A percentile compares a stretch with the other conserved stretches of the same genome.
Conservation (phyloP, 2,797 vertebrate genomes). For the Eutrigla gurnardus region DNA sequence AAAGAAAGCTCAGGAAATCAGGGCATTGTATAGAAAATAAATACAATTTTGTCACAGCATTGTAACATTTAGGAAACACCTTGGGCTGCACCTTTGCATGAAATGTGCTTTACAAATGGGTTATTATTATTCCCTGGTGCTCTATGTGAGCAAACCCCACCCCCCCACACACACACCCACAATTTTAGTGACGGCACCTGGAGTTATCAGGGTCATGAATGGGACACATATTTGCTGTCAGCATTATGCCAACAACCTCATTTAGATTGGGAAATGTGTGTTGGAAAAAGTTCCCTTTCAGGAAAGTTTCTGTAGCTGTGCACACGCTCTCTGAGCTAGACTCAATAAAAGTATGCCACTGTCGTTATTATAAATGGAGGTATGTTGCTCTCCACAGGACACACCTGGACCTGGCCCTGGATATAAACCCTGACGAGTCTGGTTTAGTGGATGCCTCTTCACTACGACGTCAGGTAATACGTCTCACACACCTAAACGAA, state of each 20-base stretch:
- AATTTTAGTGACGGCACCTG: background rate
- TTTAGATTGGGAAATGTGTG: background rate
- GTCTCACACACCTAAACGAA: background rate
- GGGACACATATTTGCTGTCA: background rate
- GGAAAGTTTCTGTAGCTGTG: background rate
- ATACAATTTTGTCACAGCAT: background rate
- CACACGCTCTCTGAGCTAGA: background rate
- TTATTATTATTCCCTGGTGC: too few relatives aligned
- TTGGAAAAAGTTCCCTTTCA: background rate
- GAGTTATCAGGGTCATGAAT: background rate
- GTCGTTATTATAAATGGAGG: background rate
- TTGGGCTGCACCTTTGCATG: background rate
- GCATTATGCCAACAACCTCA: background rate
- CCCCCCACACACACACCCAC: too few relatives aligned
- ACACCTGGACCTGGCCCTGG: constrained; percentile 78
- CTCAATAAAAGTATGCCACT: background rate
- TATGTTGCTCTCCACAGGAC: constrained; percentile 58
- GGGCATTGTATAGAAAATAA: background rate
- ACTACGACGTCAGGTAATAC: constrained; percentile 91
- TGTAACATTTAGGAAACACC: background rate
- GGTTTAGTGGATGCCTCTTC: constrained; percentile 91
- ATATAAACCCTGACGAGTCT: constrained; percentile 90
- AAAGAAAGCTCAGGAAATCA: background rate
- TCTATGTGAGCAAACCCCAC: too few relatives aligned
- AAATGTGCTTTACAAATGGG: too few relatives aligned